Evolutionary conservation across 2,888 invertebrate genomes (phyloP), one percentile per base, ranked within the genome.

Genomic region (Branchellion lobata): DNA sequence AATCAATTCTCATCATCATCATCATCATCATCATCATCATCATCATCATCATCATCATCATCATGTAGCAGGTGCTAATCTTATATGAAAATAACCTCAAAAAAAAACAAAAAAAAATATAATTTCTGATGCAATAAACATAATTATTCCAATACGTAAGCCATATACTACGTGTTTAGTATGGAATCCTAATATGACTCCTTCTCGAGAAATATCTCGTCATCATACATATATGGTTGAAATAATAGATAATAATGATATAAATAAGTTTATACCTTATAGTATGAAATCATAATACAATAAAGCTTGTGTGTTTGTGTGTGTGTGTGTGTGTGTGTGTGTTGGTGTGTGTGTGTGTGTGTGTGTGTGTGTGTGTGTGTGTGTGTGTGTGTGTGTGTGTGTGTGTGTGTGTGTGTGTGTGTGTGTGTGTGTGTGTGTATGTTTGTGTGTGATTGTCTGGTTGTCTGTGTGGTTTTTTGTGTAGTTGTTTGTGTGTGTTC

Each of bases 81-180:
- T 90, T 84, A 89, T 89, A 84, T 91, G 90, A 81, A 91, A 91
- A 86, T 90, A 90, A 51, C 88, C 88, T 88, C 90, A 91, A 85
- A 91, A 91, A 78, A 91, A 91, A n/a, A 90, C 89, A 76, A 90
- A 85, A 84, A 91, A 91, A 85, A 90, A 91, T 83, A 91, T 88
- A 83, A 92, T 87, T 90, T 92, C 92, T 73, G 92, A 92, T 5
- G 90, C 86, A 91, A 92, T 92, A 90, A 92, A 92, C 88, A 92
- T 86, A 86, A 92, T 91, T 91, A 92, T 92, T 83, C 92, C 92
- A n/a, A n/a, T n/a, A 81, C 90, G 90, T 86, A 92, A 84, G 0
- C 91, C 91, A 86, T 88, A 89, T 14, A 88, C 87, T 0, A 92
- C 91, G 84, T 87, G 84, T 33, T 87, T 86, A 0, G 91, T 91